Evolutionary conservation across 2,113 vertebrate genomes (phyloP), one percentile per base, ranked within the genome.

Genomic region (Ia io): DNA sequence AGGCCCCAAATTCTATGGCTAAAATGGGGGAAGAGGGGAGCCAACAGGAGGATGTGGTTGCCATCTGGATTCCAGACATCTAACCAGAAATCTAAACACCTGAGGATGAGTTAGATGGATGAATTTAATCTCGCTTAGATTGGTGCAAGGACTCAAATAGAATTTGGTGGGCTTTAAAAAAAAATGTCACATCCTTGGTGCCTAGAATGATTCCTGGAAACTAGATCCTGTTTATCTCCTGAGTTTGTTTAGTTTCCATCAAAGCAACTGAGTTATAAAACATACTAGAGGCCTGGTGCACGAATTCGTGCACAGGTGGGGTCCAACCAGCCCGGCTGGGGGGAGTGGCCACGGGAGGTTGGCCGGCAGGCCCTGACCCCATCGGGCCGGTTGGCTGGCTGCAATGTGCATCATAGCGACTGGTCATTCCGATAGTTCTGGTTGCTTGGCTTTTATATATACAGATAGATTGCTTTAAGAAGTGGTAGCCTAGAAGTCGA

Each of bases 71-170:
- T 51, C 83, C 49, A 63, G 22, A 51, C 84, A 18, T 92, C 67
- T 94, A 84, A 76, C 22, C 16, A 56, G 78, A 95, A 86, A 93
- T 76, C 89, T 80, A 83, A 93, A 85, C 9, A 16, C 32, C 83
- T 32, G 22, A 78, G 20, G 90, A 73, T 76, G 73, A 94, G 10
- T 32, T 70, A 32, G 59, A 84, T 61, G 71, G 93, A 49, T 56
- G 12, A 77, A 71, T 61, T 92, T 76, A 85, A 74, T 71, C 79
- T 88, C 53, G 80, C 18, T 84, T 80, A 59, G 11, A 70, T 9
- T 14, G 61, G n/a, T 84, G 6, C 8, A 67, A 40, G 49, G 30
- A 61, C 42, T 74, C 69, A 88, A 47, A 82, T 2, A 74, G 69
- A 93, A 86, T 53, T 47, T 79, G 56, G 53, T 32, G n/a, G 30